Conservation (phyloP, 2,888 invertebrate genomes). For the Orthosia gracilis region DNA sequence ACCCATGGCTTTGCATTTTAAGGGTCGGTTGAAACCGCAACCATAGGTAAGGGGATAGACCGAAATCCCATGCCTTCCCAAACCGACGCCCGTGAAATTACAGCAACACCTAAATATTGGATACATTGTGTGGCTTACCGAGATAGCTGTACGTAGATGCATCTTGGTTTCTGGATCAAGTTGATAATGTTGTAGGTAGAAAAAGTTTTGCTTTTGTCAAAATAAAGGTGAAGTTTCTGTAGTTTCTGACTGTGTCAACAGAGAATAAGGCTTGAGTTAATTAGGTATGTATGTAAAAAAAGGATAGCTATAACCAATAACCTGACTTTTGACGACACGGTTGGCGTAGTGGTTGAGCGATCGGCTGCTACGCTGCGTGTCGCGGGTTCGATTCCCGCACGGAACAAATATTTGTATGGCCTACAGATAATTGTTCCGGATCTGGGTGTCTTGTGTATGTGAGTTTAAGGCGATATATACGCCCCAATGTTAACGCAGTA, state of each 20-base stretch:
- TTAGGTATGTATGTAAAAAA: too few relatives aligned
- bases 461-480: too few relatives aligned
- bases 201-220: not conserved
- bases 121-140: conserved; percentile 8
- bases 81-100: conserved; percentile 65
- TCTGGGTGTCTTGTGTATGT: too few relatives aligned
- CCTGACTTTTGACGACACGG: too few relatives aligned
- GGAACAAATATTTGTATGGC: too few relatives aligned
- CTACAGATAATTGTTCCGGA: too few relatives aligned
- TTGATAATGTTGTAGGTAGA: not conserved
- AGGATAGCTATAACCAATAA: too few relatives aligned
- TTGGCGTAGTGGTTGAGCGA: too few relatives aligned
- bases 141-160: conserved; percentile 7
- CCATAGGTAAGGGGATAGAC: conserved; percentile 26
- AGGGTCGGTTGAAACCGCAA: conserved; percentile 58
- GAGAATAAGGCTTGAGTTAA: too few relatives aligned
- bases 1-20: conserved; percentile 61
- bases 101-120: conserved; percentile 55
- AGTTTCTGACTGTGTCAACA: not conserved
- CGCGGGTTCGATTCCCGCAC: too few relatives aligned
- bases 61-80: conserved; percentile 46
- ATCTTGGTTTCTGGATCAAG: not conserved
- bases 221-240: not conserved
- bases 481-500: too few relatives aligned
- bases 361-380: too few relatives aligned